Percentiles rank a stretch among this genome's conserved stretches.
Evolutionary conservation across 2,797 vertebrate species (phyloP).

Genomic region (Chrysocyon brachyurus): DNA sequence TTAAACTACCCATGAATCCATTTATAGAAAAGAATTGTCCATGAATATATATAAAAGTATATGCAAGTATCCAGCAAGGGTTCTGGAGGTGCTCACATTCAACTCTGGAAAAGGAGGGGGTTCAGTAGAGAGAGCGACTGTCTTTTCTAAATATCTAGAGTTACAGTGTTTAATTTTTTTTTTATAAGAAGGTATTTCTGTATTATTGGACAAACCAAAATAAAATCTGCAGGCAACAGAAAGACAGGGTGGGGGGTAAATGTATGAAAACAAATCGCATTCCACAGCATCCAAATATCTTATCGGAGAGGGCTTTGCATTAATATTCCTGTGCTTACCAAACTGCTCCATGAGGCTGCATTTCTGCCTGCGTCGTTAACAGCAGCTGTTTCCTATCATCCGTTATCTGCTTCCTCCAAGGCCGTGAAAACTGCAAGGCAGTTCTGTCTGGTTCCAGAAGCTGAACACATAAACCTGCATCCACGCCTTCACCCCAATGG

Average conservation of each 20-base stretch:
- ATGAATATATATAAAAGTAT: background rate
- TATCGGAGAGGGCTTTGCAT: slow-evolving; percentile 58
- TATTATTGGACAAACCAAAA: slow-evolving; percentile 4
- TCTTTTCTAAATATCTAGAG: background rate
- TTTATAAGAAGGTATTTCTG: background rate
- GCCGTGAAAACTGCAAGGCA: slow-evolving; percentile 42
- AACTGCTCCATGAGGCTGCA: background rate
- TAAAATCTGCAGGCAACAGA: background rate
- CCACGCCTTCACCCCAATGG: background rate
- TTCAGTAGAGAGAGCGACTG: background rate
- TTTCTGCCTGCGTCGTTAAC: background rate
- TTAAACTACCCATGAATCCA: background rate
- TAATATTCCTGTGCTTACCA: background rate
- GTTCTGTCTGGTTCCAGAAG: slow-evolving; percentile 55
- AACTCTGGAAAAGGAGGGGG: background rate
- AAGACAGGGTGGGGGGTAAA: background rate
- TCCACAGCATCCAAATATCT: slow-evolving; percentile 6
- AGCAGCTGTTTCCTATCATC: slow-evolving; percentile 80
- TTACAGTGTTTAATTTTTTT: background rate
- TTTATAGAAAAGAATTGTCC: background rate
- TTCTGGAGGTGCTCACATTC: background rate
- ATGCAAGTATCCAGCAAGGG: background rate
- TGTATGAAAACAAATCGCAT: background rate
- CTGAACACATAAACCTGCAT: background rate
- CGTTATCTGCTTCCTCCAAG: slow-evolving; percentile 79